Percentiles rank a stretch among this genome's conserved stretches.
Evolutionary conservation across 2,797 vertebrate genomes (phyloP).

Genomic region (Oreortyx pictus): DNA sequence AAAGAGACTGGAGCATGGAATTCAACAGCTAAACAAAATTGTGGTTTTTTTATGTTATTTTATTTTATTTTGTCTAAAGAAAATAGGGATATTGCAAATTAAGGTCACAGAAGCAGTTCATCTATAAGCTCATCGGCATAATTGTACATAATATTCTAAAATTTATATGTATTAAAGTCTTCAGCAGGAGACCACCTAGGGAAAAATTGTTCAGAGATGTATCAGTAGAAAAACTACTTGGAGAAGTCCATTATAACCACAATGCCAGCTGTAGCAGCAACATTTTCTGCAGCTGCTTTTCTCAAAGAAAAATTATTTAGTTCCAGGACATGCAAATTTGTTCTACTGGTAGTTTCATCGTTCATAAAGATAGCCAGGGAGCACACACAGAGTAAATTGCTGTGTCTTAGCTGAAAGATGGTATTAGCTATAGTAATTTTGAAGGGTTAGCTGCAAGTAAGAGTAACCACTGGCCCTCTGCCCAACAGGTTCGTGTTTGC

Average conservation of each 20-base stretch:
- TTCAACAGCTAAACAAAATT: background rate
- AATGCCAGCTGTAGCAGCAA: background rate
- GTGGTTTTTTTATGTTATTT: background rate
- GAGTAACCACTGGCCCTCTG: background rate
- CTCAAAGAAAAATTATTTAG: background rate
- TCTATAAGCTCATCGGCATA: background rate
- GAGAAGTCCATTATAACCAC: background rate
- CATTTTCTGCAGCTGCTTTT: background rate
- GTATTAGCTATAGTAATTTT: background rate
- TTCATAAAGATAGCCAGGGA: background rate
- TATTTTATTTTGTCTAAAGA: background rate
- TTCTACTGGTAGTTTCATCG: background rate
- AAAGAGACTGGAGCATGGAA: background rate
- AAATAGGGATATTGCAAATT: background rate
- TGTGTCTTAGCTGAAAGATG: background rate
- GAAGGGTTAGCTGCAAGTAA: background rate
- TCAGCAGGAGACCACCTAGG: background rate
- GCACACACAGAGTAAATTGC: background rate
- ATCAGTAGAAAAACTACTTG: background rate
- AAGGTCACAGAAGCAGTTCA: background rate
- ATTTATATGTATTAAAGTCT: background rate
- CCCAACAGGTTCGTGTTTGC: background rate
- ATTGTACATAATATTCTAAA: background rate
- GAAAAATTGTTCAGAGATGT: background rate
- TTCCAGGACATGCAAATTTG: background rate